phyloP scores from a whole-genome alignment of 1,140 invertebrate species.

The Heliconius congener region DNA sequence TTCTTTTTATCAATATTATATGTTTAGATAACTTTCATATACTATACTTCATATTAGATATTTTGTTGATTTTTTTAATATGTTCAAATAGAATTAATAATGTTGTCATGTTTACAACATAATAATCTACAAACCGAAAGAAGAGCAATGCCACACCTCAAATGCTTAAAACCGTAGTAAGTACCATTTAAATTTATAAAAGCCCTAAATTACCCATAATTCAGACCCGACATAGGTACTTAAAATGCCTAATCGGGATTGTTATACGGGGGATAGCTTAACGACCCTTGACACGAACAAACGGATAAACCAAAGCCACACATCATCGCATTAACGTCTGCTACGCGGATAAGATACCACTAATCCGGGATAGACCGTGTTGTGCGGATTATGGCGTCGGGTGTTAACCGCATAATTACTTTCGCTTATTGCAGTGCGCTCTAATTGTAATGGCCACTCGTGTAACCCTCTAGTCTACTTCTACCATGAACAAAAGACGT shows the following conservation, averaged over 20 bases:
- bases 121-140: no score
- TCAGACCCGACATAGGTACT: neutral
- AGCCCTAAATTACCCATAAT: neutral
- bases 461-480: slow-evolving; percentile 14
- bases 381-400: slow-evolving; percentile 54
- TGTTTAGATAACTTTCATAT: neutral
- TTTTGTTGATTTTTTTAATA: neutral
- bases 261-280: slow-evolving; percentile 71
- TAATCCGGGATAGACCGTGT: slow-evolving; percentile 68
- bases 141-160: no score
- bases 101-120: no score
- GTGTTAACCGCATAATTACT: slow-evolving; percentile 75
- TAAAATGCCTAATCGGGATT: slow-evolving; percentile 26
- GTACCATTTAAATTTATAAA: neutral
- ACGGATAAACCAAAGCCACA: slow-evolving; percentile 65
- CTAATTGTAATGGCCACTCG: slow-evolving; percentile 47
- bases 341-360: slow-evolving; percentile 62
- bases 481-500: slow-evolving; percentile 16
- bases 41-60: neutral
- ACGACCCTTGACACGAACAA: slow-evolving; percentile 71
- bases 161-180: neutral
- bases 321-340: slow-evolving; percentile 73
- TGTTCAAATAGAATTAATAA: no score
- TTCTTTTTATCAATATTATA: neutral
- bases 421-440: slow-evolving; percentile 61